Evolutionary conservation across 2,113 vertebrate species (phyloP), one percentile per base, ranked within the genome.

Genomic region (Chloropsis hardwickii): DNA sequence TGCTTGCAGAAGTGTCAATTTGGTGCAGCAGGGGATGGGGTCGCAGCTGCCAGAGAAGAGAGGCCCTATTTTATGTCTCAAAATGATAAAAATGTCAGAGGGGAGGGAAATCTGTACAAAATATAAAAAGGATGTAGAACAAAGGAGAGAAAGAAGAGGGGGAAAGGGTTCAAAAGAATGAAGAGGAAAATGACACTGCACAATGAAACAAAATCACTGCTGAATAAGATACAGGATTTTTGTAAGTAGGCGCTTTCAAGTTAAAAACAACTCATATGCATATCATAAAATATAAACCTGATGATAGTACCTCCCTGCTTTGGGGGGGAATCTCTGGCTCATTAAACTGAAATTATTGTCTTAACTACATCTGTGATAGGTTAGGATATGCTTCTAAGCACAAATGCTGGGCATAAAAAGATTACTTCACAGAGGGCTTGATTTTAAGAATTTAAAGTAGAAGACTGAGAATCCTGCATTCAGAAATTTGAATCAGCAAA

Each of bases 1-100:
- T 78, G 96, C 96, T 97, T 27, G 9, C 96, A 92, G 94, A 98
- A 98, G 97, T 98, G 97, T 98, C 97, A 97, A 97, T 98, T 98
- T 98, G 97, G 96, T 97, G 82, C 97, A 97, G 97, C 97, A 92
- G 94, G 96, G 92, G 97, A 96, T 93, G 81, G 83, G 95, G 95
- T 88, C 86, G 3, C 97, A 98, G 97, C 97, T 98, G 97, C 94
- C 82, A 77, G 82, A 93, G 95, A 95, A 97, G 95, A 97, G 92
- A 95, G 88, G 88, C 86, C 94, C 88, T 94, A 86, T 88, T 97
- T 97, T 88, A 79, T 92, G 90, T 88, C 95, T 94, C 81, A 90
- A 97, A 97, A 97, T 89, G 88, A 92, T 91, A 96, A 95, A 97
- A 95, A 89, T 80, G 94, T 94, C 94, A 95, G 86, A 96, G 74